Evolutionary conservation across 2,797 vertebrate species (phyloP), one percentile per base, ranked within the genome.

Genomic region (Catostomus latipinnis): DNA sequence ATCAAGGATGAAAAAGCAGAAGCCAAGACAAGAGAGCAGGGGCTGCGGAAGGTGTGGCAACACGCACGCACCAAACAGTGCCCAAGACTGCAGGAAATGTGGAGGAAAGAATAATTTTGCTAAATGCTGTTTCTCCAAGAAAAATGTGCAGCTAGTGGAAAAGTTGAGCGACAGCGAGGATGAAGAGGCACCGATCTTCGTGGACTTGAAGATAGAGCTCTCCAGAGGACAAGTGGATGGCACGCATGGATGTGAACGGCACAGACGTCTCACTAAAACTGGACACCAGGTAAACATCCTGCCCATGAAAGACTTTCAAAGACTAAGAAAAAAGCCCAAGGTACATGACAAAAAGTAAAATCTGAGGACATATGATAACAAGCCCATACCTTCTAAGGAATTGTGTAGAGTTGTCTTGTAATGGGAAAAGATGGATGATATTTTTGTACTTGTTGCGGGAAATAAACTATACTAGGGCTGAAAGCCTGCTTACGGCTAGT

Each of bases 61-160:
- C 11, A 58, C 22, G 7, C 74, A 82, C 45, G 67, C 67, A 13
- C 66, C 56, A 70, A 58, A 10, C 50, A 82, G 5, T 76, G 81
- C 68, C 68, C 81, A 52, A n/a, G 62, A 61, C 48, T 78, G 75
- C 18, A 13, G 76, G 3, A 82, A 78, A 52, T 82, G 61, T 22
- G 11, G 57, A 2, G 66, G 57, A 16, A 69, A 22, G 6, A 71
- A 81, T 18, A 14, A 76, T 14, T 76, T 62, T 5, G 22, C 65
- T 1, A 73, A 60, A 43, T 66, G 81, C 46, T 82, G 61, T 11
- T 69, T 61, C 13, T 53, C 48, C 5, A 73, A 78, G 22, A 82
- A 69, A 49, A 74, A 16, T 56, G 68, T 76, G 8, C 56, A 54
- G 8, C 12, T 76, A 0, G 54, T 76, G 65, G 72, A 63, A 10